Percentiles rank a stretch among this genome's conserved stretches.
phyloP scores from a whole-genome alignment of 2,888 invertebrate genomes.

The Macaria liturata region DNA sequence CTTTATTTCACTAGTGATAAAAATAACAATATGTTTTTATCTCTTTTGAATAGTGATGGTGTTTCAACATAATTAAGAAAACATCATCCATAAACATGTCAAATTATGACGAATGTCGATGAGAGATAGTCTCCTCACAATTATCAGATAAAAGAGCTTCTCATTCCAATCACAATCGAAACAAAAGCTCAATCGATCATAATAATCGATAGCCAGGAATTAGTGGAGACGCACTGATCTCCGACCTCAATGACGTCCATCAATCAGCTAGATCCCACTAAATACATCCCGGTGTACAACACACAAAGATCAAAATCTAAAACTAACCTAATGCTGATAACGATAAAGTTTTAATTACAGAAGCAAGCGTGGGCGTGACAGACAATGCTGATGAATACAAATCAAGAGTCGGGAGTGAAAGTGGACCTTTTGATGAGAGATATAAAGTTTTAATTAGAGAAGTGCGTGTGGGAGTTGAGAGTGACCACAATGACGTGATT shows the following conservation, averaged over 20 bases:
- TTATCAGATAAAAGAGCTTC: constrained; percentile 2
- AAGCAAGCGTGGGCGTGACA: constrained; percentile 44
- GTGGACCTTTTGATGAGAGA: constrained; percentile 33
- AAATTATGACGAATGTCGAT: too few relatives aligned
- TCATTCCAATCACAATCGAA: constrained; percentile 19
- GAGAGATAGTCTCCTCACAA: not conserved
- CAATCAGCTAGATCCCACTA: constrained; percentile 72
- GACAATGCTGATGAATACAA: constrained; percentile 44
- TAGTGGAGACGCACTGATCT: constrained; percentile 65
- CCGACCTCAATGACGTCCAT: constrained; percentile 67
- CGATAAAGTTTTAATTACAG: constrained; percentile 41
- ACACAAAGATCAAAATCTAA: constrained; percentile 27
- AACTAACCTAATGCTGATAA: constrained; percentile 36
- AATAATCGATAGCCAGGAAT: constrained; percentile 64
- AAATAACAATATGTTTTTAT: too few relatives aligned
- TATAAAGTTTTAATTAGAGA: constrained; percentile 41
- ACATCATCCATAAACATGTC: too few relatives aligned
- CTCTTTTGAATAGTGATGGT: too few relatives aligned
- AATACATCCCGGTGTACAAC: constrained; percentile 46
- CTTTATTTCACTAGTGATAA: too few relatives aligned
- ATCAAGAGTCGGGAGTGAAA: constrained; percentile 40
- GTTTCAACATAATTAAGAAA: too few relatives aligned
- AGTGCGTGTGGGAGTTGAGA: constrained; percentile 43
- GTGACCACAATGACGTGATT: constrained; percentile 68
- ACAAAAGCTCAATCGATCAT: constrained; percentile 51